These are phyloP conservation scores for Cactoblastis cactorum DNA, from an alignment of 2,888 invertebrate genomes.

Conservation along the genomic window DNA sequence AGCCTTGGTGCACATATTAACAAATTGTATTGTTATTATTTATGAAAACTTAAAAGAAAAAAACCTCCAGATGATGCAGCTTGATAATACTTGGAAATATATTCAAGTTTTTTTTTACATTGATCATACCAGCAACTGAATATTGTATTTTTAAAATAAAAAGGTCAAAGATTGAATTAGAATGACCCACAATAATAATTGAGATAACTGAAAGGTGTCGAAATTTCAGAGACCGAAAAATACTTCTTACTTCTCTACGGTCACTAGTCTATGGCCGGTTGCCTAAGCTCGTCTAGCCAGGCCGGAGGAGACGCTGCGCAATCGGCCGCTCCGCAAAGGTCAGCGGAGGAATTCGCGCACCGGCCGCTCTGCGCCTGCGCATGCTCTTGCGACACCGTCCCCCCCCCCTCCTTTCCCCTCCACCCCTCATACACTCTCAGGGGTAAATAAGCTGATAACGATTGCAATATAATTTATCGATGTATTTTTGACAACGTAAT, in stretches of 20 bases:
- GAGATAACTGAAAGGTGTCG: no score
- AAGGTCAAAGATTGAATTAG: no score
- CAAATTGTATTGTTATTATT: no score
- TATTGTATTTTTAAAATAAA: no score
- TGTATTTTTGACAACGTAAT: not conserved
- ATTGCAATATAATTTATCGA: constrained; percentile 2
- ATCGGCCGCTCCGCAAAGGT: constrained; percentile 77
- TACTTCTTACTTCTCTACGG: constrained; percentile 47
- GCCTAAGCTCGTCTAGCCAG: constrained; percentile 71
- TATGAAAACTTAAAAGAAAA: no score
- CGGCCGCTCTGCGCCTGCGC: constrained; percentile 54
- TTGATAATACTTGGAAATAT: no score
- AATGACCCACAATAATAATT: no score
- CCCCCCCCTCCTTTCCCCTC: constrained; percentile 55
- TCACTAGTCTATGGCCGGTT: constrained; percentile 61
- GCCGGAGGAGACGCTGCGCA: constrained; percentile 69
- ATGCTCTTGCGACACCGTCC: constrained; percentile 69
- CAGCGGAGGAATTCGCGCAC: constrained; percentile 77
- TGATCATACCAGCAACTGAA: no score
- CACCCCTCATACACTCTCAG: constrained; percentile 50
- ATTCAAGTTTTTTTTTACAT: no score
- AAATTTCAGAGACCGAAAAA: no score
- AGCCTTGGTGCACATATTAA: no score
- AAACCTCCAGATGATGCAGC: no score
- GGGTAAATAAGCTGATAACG: constrained; percentile 16